A percentile compares a stretch with the other conserved stretches of the same genome.
Conservation (phyloP, 1,140 invertebrate genomes). For the Ceratitis capitata region DNA sequence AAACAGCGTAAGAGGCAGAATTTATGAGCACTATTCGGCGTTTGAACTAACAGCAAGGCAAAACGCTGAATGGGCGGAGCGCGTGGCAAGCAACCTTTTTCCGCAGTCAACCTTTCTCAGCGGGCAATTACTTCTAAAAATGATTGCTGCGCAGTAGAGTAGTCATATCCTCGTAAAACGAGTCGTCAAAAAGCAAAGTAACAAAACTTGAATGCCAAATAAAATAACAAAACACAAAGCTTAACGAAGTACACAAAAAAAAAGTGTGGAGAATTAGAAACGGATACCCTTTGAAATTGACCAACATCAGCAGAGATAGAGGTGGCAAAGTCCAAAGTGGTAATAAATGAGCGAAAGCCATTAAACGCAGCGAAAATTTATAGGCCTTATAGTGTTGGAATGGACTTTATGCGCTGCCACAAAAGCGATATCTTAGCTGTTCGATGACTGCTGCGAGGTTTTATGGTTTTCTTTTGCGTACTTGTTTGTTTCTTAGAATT, state of each 20-base stretch:
- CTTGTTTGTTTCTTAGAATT: not conserved
- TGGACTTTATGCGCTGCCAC: not conserved
- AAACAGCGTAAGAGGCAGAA: not conserved
- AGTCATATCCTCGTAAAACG: not conserved
- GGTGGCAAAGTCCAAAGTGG: not conserved
- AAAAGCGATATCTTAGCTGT: not conserved
- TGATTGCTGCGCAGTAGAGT: not conserved
- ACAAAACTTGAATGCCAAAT: not conserved
- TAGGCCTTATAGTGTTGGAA: not conserved
- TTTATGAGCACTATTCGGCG: constrained; percentile 26
- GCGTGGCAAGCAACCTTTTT: not conserved
- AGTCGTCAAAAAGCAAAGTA: not conserved
- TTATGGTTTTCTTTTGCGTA: not conserved
- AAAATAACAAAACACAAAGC: no score
- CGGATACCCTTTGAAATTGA: not conserved
- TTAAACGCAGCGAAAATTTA: not conserved
- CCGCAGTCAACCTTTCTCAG: not conserved
- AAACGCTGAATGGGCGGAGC: not conserved
- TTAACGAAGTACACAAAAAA: not conserved
- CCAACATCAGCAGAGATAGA: not conserved
- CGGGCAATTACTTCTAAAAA: not conserved
- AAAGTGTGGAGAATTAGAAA: not conserved
- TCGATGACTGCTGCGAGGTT: not conserved
- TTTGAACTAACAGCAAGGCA: not conserved
- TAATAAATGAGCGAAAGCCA: not conserved